A percentile compares a stretch with the other conserved stretches of the same genome.
Conservation (phyloP, 2,888 invertebrate genomes). For the Entomobrya proxima region DNA sequence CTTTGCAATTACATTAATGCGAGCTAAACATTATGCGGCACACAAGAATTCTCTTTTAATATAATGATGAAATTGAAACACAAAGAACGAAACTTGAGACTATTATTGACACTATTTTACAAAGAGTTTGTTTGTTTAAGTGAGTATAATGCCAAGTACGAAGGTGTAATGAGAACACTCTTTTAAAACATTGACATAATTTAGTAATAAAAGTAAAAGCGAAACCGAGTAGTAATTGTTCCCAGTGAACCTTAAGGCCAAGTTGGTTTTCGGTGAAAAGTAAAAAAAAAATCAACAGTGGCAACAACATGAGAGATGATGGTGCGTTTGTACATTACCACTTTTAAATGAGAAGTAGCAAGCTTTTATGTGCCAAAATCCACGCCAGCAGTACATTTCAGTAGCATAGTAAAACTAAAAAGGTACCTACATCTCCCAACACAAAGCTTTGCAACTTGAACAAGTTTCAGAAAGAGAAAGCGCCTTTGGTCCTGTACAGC, state of each 20-base stretch:
- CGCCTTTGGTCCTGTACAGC: not conserved
- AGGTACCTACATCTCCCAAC: not conserved
- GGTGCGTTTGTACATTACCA: not conserved
- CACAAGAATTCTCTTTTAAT: not conserved
- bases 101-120: not conserved
- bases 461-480: not conserved
- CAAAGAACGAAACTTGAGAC: not conserved
- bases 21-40: not conserved
- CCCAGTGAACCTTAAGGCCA: not conserved
- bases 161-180: not conserved
- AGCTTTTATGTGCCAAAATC: conserved; percentile 57
- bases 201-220: not conserved
- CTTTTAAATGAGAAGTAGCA: conserved; percentile 14
- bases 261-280: not conserved
- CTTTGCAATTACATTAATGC: not conserved
- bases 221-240: not conserved
- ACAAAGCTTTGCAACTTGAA: not conserved
- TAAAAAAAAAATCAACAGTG: not conserved
- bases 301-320: conserved; percentile 39
- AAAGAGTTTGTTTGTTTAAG: not conserved
- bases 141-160: not conserved
- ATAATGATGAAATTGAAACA: conserved; percentile 10
- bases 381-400: conserved; percentile 29
- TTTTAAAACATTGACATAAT: conserved; percentile 1
- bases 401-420: not conserved